Evolutionary conservation across 2,888 invertebrate genomes (phyloP), one percentile per base, ranked within the genome.

Genomic region (Odontothrips loti): DNA sequence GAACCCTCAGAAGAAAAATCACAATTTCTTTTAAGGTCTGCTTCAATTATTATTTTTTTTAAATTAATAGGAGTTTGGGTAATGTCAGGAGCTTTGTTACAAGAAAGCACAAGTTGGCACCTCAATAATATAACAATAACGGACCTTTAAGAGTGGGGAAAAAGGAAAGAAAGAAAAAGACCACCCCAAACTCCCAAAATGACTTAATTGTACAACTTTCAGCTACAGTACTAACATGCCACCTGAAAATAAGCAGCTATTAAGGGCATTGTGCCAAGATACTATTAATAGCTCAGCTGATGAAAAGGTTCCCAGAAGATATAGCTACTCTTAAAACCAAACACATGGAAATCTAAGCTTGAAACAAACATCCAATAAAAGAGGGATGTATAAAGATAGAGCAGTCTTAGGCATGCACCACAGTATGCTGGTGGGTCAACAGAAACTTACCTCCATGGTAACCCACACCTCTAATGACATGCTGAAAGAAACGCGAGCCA

Each of bases 401-500:
- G 1, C 1, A 15, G 12, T 51, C 51, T 8, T 51, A 51, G 51
- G 8, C 12, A n/a, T n/a, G n/a, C n/a, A n/a, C n/a, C n/a, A n/a
- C n/a, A n/a, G n/a, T n/a, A n/a, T n/a, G n/a, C n/a, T n/a, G n/a
- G n/a, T n/a, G n/a, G n/a, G n/a, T n/a, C n/a, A n/a, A n/a, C n/a
- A 68, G 68, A 11, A 23, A 68, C 68, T 68, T 23, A 68, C 68
- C 68, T 20, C 68, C 68, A 68, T 68, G 20, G 23, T 23, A n/a
- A 68, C 68, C 68, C 20, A 68, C 68, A 68, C 68, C 68, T 23
- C 68, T 68, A n/a, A 68, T 8, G 23, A n/a, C 51, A 51, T 51
- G 51, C 68, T 68, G 68, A 68, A 68, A 68, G 68, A 68, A 68
- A 68, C 23, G 11, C 10, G n/a, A 15, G 51, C n/a, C 51, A 51